Conservation (phyloP, 2,113 vertebrate species). For the Conger conger region DNA sequence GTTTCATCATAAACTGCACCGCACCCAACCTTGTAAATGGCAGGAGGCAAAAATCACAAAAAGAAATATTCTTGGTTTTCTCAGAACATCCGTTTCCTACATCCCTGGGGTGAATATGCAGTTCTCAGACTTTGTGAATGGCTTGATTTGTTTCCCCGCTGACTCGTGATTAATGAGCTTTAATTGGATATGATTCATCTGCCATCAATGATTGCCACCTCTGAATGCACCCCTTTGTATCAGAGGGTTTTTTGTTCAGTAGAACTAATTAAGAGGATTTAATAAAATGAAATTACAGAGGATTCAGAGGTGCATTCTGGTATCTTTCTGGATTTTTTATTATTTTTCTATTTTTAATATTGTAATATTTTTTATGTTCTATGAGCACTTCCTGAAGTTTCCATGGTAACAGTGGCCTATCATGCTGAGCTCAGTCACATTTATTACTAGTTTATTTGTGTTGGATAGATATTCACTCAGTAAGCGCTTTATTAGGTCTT, state of each 20-base stretch:
- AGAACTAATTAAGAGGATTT: slow-evolving; percentile 21
- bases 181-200: slow-evolving; percentile 18
- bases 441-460: too few species aligned
- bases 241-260: slow-evolving; percentile 6
- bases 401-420: background rate
- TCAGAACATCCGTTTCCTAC: background rate
- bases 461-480: too few species aligned
- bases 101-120: slow-evolving; percentile 14
- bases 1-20: background rate
- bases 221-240: background rate
- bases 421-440: background rate
- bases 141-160: slow-evolving; percentile 13
- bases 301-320: background rate
- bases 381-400: background rate
- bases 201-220: background rate
- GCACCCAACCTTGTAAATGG: background rate
- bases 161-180: slow-evolving; percentile 25
- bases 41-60: background rate
- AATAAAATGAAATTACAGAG: slow-evolving; percentile 21
- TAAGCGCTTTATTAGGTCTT: too few species aligned
- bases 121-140: slow-evolving; percentile 18
- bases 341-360: too few species aligned
- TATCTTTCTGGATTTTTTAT: background rate
- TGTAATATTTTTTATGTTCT: background rate
- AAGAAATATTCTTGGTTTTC: background rate